phyloP scores from a whole-genome alignment of 2,797 vertebrate species.

The Sandelia bainsii region DNA sequence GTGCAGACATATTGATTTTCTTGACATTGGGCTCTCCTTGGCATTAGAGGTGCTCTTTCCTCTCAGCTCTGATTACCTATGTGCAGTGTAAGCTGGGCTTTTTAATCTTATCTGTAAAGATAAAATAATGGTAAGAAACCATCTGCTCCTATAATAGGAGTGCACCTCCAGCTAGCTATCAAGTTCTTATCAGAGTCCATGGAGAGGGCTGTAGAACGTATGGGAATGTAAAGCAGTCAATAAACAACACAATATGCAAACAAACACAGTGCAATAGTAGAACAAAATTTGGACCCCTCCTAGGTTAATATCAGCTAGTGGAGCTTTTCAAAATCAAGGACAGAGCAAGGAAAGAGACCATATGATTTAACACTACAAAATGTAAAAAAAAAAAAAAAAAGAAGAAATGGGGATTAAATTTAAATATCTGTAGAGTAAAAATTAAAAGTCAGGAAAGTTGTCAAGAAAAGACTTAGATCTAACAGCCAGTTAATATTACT shows the following conservation, averaged over 20 bases:
- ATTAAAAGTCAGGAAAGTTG: constrained; percentile 16
- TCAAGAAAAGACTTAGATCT: constrained; percentile 32
- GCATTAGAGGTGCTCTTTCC: constrained; percentile 72
- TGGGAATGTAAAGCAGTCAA: constrained; percentile 70
- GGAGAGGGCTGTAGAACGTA: constrained; percentile 56
- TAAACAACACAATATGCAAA: constrained; percentile 57
- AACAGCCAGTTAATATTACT: constrained; percentile 47
- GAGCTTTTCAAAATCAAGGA: constrained; percentile 1
- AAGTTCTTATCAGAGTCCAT: constrained; percentile 65
- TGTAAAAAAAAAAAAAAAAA: neutral
- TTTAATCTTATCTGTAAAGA: constrained; percentile 78
- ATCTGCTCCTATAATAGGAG: constrained; percentile 62
- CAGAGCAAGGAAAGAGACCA: neutral
- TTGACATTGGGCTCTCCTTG: constrained; percentile 80
- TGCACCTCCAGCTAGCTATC: constrained; percentile 61
- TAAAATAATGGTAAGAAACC: constrained; percentile 74
- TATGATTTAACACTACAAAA: constrained; percentile 3
- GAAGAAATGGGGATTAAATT: constrained; percentile 9
- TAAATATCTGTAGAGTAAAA: constrained; percentile 10
- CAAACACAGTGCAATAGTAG: constrained; percentile 42
- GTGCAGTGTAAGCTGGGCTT: constrained; percentile 63
- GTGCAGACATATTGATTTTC: constrained; percentile 77
- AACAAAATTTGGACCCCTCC: constrained; percentile 19
- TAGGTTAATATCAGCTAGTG: constrained; percentile 24
- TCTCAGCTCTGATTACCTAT: constrained; percentile 76